Conservation (phyloP, 1,140 invertebrate genomes). For the Apis laboriosa region DNA sequence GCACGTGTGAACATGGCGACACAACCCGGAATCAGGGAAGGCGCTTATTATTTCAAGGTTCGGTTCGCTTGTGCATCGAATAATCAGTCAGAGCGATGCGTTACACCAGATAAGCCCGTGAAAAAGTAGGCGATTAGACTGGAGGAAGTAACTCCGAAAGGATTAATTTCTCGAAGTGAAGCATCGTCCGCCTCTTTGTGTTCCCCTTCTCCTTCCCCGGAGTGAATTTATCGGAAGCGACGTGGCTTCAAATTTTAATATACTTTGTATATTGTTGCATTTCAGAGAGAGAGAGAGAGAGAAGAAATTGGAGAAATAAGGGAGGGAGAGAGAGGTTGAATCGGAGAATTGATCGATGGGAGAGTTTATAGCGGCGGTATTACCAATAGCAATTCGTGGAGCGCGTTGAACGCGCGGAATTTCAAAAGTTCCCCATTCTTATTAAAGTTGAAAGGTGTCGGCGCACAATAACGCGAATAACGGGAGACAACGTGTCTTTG, state of each 20-base stretch:
- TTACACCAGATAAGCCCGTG: conserved; percentile 67
- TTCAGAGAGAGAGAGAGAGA: too few species aligned
- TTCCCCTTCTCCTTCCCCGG: conserved; percentile 31
- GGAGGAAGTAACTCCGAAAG: conserved; percentile 50
- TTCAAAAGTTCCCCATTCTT: conserved; percentile 34
- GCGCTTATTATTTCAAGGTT: conserved; percentile 75
- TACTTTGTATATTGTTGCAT: too few species aligned
- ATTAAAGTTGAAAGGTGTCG: conserved; percentile 42
- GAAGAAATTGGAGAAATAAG: not conserved
- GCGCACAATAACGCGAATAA: conserved; percentile 48
- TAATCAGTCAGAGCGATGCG: conserved; percentile 67
- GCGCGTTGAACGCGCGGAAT: conserved; percentile 36
- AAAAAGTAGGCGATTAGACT: conserved; percentile 62
- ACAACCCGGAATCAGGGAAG: conserved; percentile 72
- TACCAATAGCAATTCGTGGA: conserved; percentile 34
- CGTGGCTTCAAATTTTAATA: too few species aligned
- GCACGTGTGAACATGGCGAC: conserved; percentile 66
- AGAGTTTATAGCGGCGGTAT: not conserved
- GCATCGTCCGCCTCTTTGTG: conserved; percentile 56
- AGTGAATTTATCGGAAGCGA: conserved; percentile 22
- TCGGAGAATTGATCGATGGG: too few species aligned
- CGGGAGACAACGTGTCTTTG: conserved; percentile 52
- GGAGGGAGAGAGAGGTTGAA: too few species aligned
- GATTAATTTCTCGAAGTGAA: conserved; percentile 52
- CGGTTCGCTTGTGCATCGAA: conserved; percentile 69